Base-by-base conservation (phyloP, 2,113 vertebrate genomes). In the Scomber japonicus region DNA sequence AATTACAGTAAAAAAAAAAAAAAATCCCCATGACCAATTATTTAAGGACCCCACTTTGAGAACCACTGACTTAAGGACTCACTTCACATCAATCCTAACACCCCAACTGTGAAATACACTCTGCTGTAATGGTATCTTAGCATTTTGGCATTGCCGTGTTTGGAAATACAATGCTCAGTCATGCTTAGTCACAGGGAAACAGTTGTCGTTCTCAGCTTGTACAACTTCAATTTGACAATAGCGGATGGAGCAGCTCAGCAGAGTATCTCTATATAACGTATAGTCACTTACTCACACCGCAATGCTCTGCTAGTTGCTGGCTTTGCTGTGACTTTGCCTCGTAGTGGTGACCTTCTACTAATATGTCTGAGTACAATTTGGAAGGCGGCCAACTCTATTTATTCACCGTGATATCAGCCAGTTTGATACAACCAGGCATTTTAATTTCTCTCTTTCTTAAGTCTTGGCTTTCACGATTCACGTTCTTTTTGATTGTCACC, bases 351-450 rank as follows among this genome's bases (percentile, higher is more conserved):
- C 81, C 83, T 92, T 85, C 35, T 24, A 0, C 55, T 76, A 67
- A 71, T 54, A 61, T 48, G 30, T 14, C 59, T 46, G 55, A 40
- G 16, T 55, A 66, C 74, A 73, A 50, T 84, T 80, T 80, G 64
- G 72, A 82, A 80, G 54, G 60, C 48, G 85, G 74, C 80, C 30
- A 78, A 19, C 69, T 63, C 21, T 15, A 54, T 86, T 86, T 72
- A 45, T 79, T 73, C 45, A 11, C 31, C 46, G 12, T 68, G 78
- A 80, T 60, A 51, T 48, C 19, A 51, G 78, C 63, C 14, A 4
- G 44, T 17, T 65, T 12, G 4, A 78, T 86, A 67, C 45, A 67
- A 46, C 10, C 15, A 27, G 55, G 61, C 11, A 0, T 86, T 69
- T 74, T 40, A 15, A 82, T 82, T 78, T 57, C 46, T 63, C 53